Evolutionary conservation across 2,797 vertebrate genomes (phyloP), one percentile per base, ranked within the genome.

Genomic region (Lacerta viridis): DNA sequence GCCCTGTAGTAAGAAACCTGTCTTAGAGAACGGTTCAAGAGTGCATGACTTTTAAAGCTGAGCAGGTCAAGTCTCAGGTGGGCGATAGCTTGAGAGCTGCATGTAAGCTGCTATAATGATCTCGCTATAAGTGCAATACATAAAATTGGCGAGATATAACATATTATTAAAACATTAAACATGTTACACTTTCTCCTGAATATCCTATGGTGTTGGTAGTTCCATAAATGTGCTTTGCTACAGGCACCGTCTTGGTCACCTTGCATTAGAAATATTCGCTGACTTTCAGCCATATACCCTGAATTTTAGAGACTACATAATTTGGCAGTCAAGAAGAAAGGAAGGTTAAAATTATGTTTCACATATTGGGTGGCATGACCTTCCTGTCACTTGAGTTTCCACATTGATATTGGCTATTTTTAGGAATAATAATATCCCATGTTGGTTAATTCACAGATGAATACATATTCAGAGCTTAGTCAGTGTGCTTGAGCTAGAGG

Each of bases 401-500:
- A 71, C 17, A 88, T 84, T 92, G 75, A 11, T 39, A 50, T 64
- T 41, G 8, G 10, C 36, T 80, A 61, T 89, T 72, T 59, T 66
- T 46, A 76, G 55, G 15, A 41, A 64, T 74, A 87, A 80, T 64
- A 72, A 41, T 72, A 43, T 91, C 27, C 84, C 76, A 27, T 87
- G 10, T 0, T 78, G 66, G 55, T 75, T 64, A 55, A 2, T 66
- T 89, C 55, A 0, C 0, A 50, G 85, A 1, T 87, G 89, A 55
- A 46, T n/a, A 43, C 74, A 20, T 87, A 33, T 2, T 80, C 61
- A 92, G 79, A 18, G 11, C 71, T 66, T 41, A 59, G 20, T 6
- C 55, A 68, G 1, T 75, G 78, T 77, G 41, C 80, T 89, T 68
- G 77, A 90, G 46, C 50, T 86, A 71, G 6, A 80, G 43, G 33